These are phyloP conservation scores for Ptychobarbus kaznakovi DNA, from an alignment of 2,797 vertebrate species.

Conservation along the genomic window DNA sequence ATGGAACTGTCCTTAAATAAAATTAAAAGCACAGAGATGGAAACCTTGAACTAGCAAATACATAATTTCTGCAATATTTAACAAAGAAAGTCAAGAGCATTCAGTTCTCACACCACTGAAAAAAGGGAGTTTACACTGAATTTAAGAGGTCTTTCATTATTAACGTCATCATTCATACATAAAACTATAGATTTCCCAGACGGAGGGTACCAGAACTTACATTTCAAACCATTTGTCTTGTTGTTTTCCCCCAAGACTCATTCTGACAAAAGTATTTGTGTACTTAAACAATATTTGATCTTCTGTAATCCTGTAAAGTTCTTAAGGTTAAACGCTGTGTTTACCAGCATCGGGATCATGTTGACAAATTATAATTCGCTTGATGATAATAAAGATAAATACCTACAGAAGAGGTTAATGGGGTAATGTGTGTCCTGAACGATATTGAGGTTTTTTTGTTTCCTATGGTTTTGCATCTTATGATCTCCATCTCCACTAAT, in stretches of 20 bases:
- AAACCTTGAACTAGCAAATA: slow-evolving; percentile 16
- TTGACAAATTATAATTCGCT: slow-evolving; percentile 60
- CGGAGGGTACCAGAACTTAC: slow-evolving; percentile 60
- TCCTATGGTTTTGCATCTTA: slow-evolving; percentile 49
- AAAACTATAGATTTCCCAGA: slow-evolving; percentile 65
- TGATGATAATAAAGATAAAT: slow-evolving; percentile 63
- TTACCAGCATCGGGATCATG: slow-evolving; percentile 52
- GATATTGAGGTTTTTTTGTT: slow-evolving; percentile 48
- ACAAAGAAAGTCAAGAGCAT: slow-evolving; percentile 65
- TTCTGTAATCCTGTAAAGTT: slow-evolving; percentile 45
- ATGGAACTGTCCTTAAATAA: not conserved
- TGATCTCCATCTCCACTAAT: slow-evolving; percentile 49
- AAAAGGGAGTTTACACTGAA: slow-evolving; percentile 74
- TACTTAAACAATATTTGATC: slow-evolving; percentile 53
- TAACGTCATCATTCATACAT: slow-evolving; percentile 75
- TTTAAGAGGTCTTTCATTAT: slow-evolving; percentile 73
- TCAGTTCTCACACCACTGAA: slow-evolving; percentile 38
- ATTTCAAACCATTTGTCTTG: slow-evolving; percentile 49
- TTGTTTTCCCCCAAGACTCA: not conserved
- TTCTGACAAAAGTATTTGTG: slow-evolving; percentile 15
- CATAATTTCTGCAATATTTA: slow-evolving; percentile 4
- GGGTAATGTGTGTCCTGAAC: slow-evolving; percentile 55
- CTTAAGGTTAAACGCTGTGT: slow-evolving; percentile 60
- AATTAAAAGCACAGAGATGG: slow-evolving; percentile 1
- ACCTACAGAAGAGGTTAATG: slow-evolving; percentile 58